Evolutionary conservation across 92 coral and sea anemone genomes (phyloP).

Genomic region (Palythoa heliodiscus): DNA sequence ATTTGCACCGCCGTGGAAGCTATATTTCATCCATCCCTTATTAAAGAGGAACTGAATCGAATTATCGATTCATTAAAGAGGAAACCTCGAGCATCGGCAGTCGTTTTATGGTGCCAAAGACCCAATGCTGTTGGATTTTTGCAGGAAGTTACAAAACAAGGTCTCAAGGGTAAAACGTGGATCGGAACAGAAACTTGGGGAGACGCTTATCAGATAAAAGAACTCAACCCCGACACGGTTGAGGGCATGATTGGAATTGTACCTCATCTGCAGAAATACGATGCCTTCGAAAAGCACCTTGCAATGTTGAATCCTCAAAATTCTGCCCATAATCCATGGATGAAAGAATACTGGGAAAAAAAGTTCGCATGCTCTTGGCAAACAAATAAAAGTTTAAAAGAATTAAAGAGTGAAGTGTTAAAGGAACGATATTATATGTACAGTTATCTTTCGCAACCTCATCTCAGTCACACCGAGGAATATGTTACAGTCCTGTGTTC

Average conservation of each 20-base stretch:
- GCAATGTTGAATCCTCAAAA: constrained; percentile 65
- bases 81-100: constrained; percentile 67
- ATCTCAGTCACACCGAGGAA: not conserved
- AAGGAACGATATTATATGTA: constrained; percentile 14
- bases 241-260: constrained; percentile 94
- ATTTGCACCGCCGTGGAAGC: constrained; percentile 84
- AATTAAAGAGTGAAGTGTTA: not conserved
- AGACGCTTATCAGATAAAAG: constrained; percentile 71
- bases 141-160: constrained; percentile 72
- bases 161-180: constrained; percentile 79
- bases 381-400: not conserved
- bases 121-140: constrained; percentile 90
- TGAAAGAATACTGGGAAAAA: constrained; percentile 79
- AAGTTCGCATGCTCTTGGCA: constrained; percentile 53
- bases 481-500: constrained; percentile 73
- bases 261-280: constrained; percentile 70
- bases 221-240: constrained; percentile 62
- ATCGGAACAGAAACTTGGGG: constrained; percentile 99
- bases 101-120: constrained; percentile 91
- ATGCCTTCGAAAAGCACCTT: constrained; percentile 69
- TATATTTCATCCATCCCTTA: constrained; percentile 69
- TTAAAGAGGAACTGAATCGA: constrained; percentile 54
- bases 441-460: not conserved
- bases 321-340: constrained; percentile 80
- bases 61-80: constrained; percentile 68